Base-by-base conservation (phyloP, 1,140 invertebrate species). In the Drosophila nikananu region DNA sequence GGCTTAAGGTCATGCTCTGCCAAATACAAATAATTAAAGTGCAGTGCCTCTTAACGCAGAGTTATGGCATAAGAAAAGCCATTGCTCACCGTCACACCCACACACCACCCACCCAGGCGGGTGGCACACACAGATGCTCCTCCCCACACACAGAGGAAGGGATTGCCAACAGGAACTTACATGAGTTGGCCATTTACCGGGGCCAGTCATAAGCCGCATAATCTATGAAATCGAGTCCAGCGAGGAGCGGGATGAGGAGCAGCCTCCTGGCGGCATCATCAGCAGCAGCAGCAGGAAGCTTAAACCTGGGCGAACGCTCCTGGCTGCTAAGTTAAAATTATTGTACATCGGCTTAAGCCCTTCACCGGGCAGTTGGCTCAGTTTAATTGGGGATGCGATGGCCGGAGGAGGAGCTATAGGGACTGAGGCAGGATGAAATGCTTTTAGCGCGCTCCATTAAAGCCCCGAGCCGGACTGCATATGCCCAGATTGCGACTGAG, bases 1-100 rank as follows among this genome's bases (percentile, higher is more conserved):
- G 54, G 41, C n/a, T 64, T 64, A 64, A 64, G 59, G 71, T 55
- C 51, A 75, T 44, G 71, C 71, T 75, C 51, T 23, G 61, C 9
- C 51, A 32, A 78, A 77, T 78, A 54, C 76, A 78, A 79, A 79
- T 79, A 79, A 79, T 79, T 79, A 79, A 79, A 79, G 52, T 79
- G 77, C 77, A 79, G 42, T 57, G 59, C 44, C 54, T 27, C 46
- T 46, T 79, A 79, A 79, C 61, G 32, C 54, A 70, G 52, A 79
- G 23, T 73, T 79, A 79, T 72, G 64, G 42, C 48, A 39, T 41
- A 76, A 60, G 52, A 77, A 73, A 63, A 23, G 39, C 52, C 60
- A 75, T 77, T 59, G 62, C 58, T 70, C 73, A 67, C 54, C 73
- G 71, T 59, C 61, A 74, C 44, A 37, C 27, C 17, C 58, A 57